Conservation (phyloP, 2,888 invertebrate genomes). For the Molanna angustata region DNA sequence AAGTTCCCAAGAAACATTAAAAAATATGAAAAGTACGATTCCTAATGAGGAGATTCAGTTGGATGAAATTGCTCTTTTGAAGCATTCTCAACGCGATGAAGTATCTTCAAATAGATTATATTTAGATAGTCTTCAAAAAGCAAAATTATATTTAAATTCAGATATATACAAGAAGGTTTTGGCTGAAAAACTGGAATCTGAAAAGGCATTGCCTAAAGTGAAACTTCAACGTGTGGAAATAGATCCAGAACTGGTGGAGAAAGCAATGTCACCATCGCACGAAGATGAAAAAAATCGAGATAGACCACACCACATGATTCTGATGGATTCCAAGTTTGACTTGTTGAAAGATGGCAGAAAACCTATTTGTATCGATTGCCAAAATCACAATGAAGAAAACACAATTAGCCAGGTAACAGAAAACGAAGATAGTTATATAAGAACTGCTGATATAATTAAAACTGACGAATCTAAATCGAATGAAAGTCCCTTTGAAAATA, state of each 20-base stretch:
- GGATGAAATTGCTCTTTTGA: not conserved
- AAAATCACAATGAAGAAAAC: not conserved
- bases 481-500: too few relatives aligned
- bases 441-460: too few relatives aligned
- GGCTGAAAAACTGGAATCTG: not conserved
- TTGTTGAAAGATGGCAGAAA: not conserved
- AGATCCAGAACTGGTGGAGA: not conserved
- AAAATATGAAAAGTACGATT: too few relatives aligned
- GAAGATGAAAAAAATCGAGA: not conserved
- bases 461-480: too few relatives aligned
- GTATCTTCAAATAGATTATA: not conserved
- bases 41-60: not conserved
- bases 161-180: not conserved
- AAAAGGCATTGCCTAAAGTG: not conserved
- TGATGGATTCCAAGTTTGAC: not conserved
- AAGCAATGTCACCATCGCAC: not conserved
- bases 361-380: not conserved
- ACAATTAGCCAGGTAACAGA: too few relatives aligned
- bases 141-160: not conserved
- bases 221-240: not conserved
- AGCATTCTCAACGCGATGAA: not conserved
- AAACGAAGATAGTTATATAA: too few relatives aligned
- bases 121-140: not conserved
- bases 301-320: not conserved
- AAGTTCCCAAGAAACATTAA: too few relatives aligned